Evolutionary conservation across 2,888 invertebrate genomes (phyloP).

Genomic region (Aquatica leii): DNA sequence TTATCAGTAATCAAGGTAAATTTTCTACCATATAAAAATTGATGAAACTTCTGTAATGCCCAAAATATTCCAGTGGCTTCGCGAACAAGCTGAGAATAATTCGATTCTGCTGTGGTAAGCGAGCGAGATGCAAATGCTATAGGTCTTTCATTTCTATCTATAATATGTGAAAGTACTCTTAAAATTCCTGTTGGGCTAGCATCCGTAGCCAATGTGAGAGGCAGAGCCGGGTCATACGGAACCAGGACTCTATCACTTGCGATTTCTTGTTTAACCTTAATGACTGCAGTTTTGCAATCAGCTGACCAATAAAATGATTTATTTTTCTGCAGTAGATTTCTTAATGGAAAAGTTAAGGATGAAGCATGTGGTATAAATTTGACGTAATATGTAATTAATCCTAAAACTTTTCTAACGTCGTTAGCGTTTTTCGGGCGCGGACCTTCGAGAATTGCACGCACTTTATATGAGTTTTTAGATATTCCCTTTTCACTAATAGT

Average conservation of each 20-base stretch:
- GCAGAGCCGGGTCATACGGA: conserved; percentile 23
- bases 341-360: no score
- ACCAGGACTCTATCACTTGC: no score
- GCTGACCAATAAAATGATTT: no score
- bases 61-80: conserved; percentile 36
- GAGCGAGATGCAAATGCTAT: conserved; percentile 46
- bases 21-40: not conserved
- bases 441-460: no score
- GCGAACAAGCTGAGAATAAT: conserved; percentile 47
- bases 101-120: conserved; percentile 20
- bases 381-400: no score
- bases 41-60: not conserved
- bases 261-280: conserved; percentile 1
- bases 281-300: not conserved
- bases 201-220: conserved; percentile 44
- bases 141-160: conserved; percentile 45
- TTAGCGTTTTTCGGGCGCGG: no score
- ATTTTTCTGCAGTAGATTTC: no score
- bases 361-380: no score
- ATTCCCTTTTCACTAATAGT: no score
- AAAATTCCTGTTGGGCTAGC: not conserved
- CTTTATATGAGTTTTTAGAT: no score
- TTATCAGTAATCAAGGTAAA: not conserved
- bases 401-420: no score
- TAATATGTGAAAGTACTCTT: not conserved